Evolutionary conservation across 2,888 invertebrate genomes (phyloP), one percentile per base, ranked within the genome.

Genomic region (Melipona bicolor): DNA sequence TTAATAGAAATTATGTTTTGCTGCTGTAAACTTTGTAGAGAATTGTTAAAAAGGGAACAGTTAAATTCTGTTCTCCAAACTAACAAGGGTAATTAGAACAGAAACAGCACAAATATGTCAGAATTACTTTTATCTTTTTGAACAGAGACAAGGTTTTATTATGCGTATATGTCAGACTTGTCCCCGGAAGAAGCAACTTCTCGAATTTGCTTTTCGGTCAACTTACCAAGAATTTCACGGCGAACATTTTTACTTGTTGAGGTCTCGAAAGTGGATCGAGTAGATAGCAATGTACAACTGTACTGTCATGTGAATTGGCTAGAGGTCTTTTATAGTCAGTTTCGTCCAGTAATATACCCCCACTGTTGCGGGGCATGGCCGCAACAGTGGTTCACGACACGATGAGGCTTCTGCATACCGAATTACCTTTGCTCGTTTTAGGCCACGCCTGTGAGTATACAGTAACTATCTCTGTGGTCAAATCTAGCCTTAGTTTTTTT

Each of bases 221-320:
- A 92, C 94, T 94, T 90, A 94, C 94, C 82, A 93, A 81, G 89
- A 91, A 89, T 89, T 93, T 93, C 54, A 74, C 59, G 91, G 90
- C 88, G 90, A 91, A 90, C 93, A 93, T 93, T 91, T 68, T 93
- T 93, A 86, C 62, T 71, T 77, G 74, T 21, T 27, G 86, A n/a
- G 50, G 70, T 75, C 77, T 87, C 77, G 88, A 62, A 21, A 32
- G 84, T 85, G 87, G 78, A 79, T 86, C 86, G 83, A 87, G 90
- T 75, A 83, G 81, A 82, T 85, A 85, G 89, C 90, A 82, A 84
- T n/a, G 43, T 77, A 87, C 87, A 89, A 92, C 93, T 93, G 93
- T 89, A 92, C 91, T 92, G 89, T 65, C 79, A 79, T 78, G n/a
- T 61, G 72, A 77, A 85, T 68, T 76, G 80, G 81, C 70, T 32